phyloP scores from a whole-genome alignment of 2,113 vertebrate genomes.

The Engystomops pustulosus region DNA sequence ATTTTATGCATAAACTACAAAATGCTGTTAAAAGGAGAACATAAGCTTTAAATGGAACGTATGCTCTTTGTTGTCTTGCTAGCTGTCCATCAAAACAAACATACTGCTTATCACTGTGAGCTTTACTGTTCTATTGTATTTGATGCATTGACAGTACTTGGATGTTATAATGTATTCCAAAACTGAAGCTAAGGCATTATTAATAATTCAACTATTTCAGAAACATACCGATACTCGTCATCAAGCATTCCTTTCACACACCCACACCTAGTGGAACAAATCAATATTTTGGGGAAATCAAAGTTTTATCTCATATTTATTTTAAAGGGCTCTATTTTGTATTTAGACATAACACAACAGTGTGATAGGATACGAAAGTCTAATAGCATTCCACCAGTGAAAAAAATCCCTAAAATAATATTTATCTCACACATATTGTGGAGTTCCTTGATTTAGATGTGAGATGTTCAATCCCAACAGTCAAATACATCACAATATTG shows the following conservation, averaged over 20 bases:
- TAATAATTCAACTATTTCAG: not conserved
- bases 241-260: not conserved
- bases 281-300: not conserved
- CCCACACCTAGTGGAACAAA: not conserved
- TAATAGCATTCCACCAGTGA: not conserved
- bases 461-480: no score
- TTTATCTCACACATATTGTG: not conserved
- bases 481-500: no score
- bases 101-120: not conserved
- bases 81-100: not conserved
- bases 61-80: not conserved
- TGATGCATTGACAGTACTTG: not conserved
- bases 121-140: slow-evolving; percentile 3
- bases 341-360: not conserved
- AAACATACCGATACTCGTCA: not conserved
- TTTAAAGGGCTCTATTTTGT: not conserved
- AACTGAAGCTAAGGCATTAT: not conserved
- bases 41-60: not conserved
- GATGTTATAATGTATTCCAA: not conserved
- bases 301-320: not conserved
- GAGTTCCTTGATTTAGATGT: no score
- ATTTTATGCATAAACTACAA: not conserved
- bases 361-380: not conserved
- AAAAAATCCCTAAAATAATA: not conserved
- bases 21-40: not conserved